These are phyloP conservation scores for Luscinia megarhynchos DNA, from an alignment of 2,797 vertebrate species.

Conservation along the genomic window DNA sequence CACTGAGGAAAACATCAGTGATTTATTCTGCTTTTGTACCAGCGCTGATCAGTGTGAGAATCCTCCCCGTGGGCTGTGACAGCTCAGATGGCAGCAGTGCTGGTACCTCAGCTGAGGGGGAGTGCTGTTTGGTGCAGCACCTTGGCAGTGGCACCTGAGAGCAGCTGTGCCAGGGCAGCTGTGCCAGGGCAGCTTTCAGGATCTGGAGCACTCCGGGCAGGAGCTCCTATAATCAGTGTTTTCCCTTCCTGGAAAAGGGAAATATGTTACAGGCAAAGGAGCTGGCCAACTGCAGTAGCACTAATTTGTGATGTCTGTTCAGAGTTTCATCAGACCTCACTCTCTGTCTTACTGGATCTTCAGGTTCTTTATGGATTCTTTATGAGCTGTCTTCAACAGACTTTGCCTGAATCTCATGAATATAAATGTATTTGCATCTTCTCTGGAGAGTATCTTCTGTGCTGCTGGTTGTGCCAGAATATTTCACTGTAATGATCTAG, in stretches of 20 bases:
- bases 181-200: neutral
- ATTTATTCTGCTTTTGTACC: conserved; percentile 16
- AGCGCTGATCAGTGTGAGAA: neutral
- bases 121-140: neutral
- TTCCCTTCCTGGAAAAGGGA: neutral
- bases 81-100: neutral
- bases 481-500: neutral
- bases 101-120: neutral
- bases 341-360: neutral
- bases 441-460: neutral
- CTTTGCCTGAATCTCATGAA: neutral
- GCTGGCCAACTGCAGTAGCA: neutral
- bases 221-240: neutral
- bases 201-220: neutral
- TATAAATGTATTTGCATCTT: neutral
- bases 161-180: too few species aligned
- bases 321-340: neutral
- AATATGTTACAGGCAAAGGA: neutral
- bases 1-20: conserved; percentile 2
- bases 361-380: neutral
- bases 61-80: conserved; percentile 26
- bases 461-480: neutral
- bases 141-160: neutral
- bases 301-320: neutral
- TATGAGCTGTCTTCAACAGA: neutral